Conservation (phyloP, 2,888 invertebrate genomes). For the Griposia aprilina region DNA sequence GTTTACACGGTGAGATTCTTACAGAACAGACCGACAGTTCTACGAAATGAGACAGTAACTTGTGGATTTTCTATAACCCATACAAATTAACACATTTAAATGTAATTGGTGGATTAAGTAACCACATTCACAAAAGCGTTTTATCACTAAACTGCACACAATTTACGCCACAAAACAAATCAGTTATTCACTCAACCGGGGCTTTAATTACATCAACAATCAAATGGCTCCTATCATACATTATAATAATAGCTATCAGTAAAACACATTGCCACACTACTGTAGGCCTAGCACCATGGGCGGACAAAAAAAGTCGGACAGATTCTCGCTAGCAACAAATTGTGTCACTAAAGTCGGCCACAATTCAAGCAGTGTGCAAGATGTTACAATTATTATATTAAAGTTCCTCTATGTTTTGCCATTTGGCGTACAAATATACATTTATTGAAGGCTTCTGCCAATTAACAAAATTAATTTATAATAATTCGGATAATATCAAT, state of each 20-base stretch:
- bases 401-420: too few relatives aligned
- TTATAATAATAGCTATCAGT: slow-evolving; percentile 4
- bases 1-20: too few relatives aligned
- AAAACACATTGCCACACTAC: neutral
- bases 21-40: neutral
- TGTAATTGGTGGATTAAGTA: neutral
- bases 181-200: slow-evolving; percentile 16
- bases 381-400: too few relatives aligned
- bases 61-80: neutral
- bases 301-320: too few relatives aligned
- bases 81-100: neutral
- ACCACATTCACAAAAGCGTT: neutral
- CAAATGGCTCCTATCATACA: neutral
- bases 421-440: too few relatives aligned
- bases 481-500: too few relatives aligned
- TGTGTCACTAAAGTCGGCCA: too few relatives aligned
- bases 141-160: slow-evolving; percentile 1
- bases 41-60: neutral
- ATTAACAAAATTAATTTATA: too few relatives aligned
- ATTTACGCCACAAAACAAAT: neutral
- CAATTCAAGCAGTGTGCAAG: too few relatives aligned
- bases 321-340: too few relatives aligned
- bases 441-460: too few relatives aligned
- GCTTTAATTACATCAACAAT: slow-evolving; percentile 13
- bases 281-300: neutral